Evolutionary conservation across 2,888 invertebrate species (phyloP), one percentile per base, ranked within the genome.

Genomic region (Clepsis dumicolana): DNA sequence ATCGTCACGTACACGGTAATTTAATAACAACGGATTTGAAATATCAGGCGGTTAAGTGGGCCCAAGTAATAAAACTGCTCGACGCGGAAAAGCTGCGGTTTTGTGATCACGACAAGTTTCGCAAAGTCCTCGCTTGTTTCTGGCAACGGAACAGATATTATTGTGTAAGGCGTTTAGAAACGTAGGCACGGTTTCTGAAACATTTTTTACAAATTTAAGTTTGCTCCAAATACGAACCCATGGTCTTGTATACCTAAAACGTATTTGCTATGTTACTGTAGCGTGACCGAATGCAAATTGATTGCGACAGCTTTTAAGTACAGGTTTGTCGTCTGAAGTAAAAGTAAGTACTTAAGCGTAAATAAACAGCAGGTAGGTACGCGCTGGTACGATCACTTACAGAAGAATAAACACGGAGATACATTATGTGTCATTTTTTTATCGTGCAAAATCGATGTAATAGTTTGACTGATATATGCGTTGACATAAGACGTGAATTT

Each of bases 71-170:
- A 82, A 85, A 85, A 86, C 80, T 80, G 75, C 76, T 77, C 73
- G 86, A 83, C 82, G 83, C 87, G 85, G 87, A 87, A 88, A 86
- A 86, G 80, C 83, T 87, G 90, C 79, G 89, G 90, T 87, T 88
- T 82, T 75, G 77, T 74, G 82, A 87, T 87, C 91, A 91, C 91
- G 91, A 88, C 81, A 74, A 82, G 81, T 93, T 91, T 90, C 91
- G 91, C 74, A 91, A 93, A 89, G 74, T 78, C 70, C 73, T 77
- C 77, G 80, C 82, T 84, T 83, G 83, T 86, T 82, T 84, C 82
- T 87, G 82, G 80, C 84, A 80, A 78, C 77, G 77, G 77, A 78
- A 78, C 74, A 73, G 75, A 79, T 78, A 68, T 77, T 75, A 74
- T 90, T 88, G 84, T 79, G 90, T 81, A 90, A 93, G 80, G 75